Conservation (phyloP, 2,888 invertebrate genomes). For the Achlya flavicornis region DNA sequence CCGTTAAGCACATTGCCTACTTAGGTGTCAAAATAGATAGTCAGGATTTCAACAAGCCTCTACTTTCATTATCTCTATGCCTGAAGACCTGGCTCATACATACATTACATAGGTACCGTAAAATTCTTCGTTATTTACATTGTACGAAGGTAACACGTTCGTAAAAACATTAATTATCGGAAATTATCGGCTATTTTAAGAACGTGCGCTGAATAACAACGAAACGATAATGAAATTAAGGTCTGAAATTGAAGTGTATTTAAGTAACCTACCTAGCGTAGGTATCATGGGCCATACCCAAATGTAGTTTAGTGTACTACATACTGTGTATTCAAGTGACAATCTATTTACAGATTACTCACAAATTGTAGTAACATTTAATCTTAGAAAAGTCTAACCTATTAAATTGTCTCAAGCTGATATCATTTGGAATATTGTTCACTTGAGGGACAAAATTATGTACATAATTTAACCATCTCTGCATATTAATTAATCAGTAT, state of each 20-base stretch:
- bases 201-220: neutral
- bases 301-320: too few species aligned
- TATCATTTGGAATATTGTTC: neutral
- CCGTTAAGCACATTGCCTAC: neutral
- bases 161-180: neutral
- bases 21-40: neutral
- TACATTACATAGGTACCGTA: neutral
- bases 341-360: neutral
- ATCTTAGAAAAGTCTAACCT: too few species aligned
- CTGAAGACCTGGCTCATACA: neutral
- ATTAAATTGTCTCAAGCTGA: too few species aligned
- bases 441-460: neutral
- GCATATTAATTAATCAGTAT: slow-evolving; percentile 3
- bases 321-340: neutral
- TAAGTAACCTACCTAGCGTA: neutral
- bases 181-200: neutral
- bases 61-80: neutral
- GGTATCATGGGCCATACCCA: too few species aligned
- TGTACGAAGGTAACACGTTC: neutral
- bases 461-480: neutral
- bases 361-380: neutral
- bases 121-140: neutral
- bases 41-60: neutral
- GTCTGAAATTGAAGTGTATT: neutral
- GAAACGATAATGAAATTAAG: slow-evolving; percentile 1